phyloP scores from a whole-genome alignment of 2,797 vertebrate species.

The Acipenser transmontanus region DNA sequence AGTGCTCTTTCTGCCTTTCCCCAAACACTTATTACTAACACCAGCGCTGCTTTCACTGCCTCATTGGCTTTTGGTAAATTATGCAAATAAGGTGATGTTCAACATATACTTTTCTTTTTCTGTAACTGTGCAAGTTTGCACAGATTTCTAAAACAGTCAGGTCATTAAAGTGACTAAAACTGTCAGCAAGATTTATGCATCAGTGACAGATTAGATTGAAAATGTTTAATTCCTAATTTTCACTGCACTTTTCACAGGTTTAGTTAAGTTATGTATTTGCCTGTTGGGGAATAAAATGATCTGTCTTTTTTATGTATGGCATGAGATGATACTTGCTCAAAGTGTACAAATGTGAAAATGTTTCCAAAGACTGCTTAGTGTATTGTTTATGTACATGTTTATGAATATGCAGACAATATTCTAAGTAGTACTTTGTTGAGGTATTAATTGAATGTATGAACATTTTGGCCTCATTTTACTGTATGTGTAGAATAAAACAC shows the following conservation, averaged over 20 bases:
- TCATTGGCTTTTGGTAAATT: slow-evolving; percentile 99
- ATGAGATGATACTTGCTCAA: slow-evolving; percentile 46
- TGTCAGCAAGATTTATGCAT: slow-evolving; percentile 99
- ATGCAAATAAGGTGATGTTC: slow-evolving; percentile 98
- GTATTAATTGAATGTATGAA: no score
- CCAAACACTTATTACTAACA: slow-evolving; percentile 99
- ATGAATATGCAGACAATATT: slow-evolving; percentile 3
- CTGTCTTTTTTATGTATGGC: slow-evolving; percentile 26
- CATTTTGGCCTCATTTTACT: no score
- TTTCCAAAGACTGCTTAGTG: slow-evolving; percentile 8
- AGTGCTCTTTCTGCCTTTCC: slow-evolving; percentile 98
- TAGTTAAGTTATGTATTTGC: slow-evolving; percentile 56
- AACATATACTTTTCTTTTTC: slow-evolving; percentile 93
- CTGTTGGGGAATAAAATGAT: slow-evolving; percentile 45
- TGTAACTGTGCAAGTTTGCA: slow-evolving; percentile 98
- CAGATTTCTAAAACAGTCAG: slow-evolving; percentile 93
- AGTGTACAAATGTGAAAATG: not conserved
- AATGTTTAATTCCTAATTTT: slow-evolving; percentile 68
- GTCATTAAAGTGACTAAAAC: slow-evolving; percentile 97
- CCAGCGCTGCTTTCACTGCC: slow-evolving; percentile 94
- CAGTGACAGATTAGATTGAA: slow-evolving; percentile 97
- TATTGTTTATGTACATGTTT: slow-evolving; percentile 9
- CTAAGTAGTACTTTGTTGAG: not conserved
- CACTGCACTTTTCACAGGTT: slow-evolving; percentile 51
- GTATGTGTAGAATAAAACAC: no score